A percentile compares a stretch with the other conserved stretches of the same genome.
Evolutionary conservation across 2,113 vertebrate genomes (phyloP).

Genomic region (Notechis scutatus): DNA sequence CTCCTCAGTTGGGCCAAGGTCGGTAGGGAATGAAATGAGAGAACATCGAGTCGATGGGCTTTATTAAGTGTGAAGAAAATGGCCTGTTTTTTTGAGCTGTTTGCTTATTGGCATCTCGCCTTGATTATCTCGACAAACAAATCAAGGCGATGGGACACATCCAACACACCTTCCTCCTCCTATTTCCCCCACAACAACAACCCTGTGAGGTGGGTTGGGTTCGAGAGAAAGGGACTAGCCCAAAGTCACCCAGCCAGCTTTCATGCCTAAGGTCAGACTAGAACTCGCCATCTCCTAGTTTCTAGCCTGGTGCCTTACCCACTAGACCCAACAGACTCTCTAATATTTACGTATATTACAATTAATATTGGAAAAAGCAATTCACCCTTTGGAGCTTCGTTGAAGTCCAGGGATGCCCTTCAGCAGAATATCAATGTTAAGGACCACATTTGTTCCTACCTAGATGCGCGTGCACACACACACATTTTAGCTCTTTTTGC

Average conservation of each 20-base stretch:
- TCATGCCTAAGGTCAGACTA: neutral
- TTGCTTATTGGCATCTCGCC: neutral
- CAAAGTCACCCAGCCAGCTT: neutral
- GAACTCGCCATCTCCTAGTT: neutral
- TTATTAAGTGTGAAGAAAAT: neutral
- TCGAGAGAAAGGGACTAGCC: neutral
- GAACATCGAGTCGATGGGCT: neutral
- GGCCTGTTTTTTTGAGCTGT: no score
- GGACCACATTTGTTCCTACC: neutral
- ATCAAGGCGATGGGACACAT: neutral
- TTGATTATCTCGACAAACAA: neutral
- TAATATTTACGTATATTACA: neutral
- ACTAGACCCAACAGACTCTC: neutral
- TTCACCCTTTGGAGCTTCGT: neutral
- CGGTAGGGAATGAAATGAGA: neutral
- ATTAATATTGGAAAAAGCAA: neutral
- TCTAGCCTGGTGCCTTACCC: neutral
- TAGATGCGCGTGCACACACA: neutral
- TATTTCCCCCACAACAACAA: neutral
- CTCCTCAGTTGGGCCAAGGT: neutral
- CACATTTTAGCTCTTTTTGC: neutral
- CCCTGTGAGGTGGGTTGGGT: neutral
- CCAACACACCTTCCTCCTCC: neutral
- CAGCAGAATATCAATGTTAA: neutral
- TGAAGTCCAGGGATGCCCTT: neutral